A percentile compares a stretch with the other conserved stretches of the same genome.
These are phyloP conservation scores for Crocallis elinguaria DNA, from an alignment of 2,888 invertebrate genomes.

Conservation along the genomic window DNA sequence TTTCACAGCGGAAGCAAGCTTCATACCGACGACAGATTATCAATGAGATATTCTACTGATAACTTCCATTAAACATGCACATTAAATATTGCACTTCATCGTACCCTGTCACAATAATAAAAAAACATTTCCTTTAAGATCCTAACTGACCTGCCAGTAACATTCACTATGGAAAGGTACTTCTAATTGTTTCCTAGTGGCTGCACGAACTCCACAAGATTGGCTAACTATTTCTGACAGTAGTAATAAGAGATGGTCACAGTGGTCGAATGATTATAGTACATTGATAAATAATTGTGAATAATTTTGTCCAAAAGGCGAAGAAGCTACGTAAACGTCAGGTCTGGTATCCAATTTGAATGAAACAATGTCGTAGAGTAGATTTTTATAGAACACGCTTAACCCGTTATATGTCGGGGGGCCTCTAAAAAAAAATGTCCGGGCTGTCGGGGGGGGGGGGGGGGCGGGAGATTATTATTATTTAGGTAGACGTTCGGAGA, in stretches of 20 bases:
- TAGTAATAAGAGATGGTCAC: too few species aligned
- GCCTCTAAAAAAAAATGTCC: too few species aligned
- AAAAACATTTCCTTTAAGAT: neutral
- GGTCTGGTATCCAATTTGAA: conserved; percentile 3
- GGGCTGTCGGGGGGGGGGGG: too few species aligned
- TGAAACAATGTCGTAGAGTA: conserved; percentile 6
- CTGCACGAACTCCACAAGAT: too few species aligned
- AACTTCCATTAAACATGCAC: neutral
- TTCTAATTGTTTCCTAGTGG: neutral
- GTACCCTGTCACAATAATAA: neutral
- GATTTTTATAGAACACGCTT: too few species aligned
- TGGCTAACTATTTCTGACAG: too few species aligned
- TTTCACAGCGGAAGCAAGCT: conserved; percentile 12
- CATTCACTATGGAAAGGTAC: neutral
- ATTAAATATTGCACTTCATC: neutral
- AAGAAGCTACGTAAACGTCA: neutral
- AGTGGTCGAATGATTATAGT: too few species aligned
- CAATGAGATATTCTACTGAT: neutral
- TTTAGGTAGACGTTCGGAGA: too few species aligned
- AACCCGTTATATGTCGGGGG: too few species aligned
- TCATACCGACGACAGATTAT: neutral
- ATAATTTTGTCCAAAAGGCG: too few species aligned
- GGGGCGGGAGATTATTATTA: too few species aligned
- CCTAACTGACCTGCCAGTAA: neutral
- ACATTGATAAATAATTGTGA: too few species aligned